phyloP scores from a whole-genome alignment of 92 coral and sea anemone genomes.

The Phenganax subtilis region DNA sequence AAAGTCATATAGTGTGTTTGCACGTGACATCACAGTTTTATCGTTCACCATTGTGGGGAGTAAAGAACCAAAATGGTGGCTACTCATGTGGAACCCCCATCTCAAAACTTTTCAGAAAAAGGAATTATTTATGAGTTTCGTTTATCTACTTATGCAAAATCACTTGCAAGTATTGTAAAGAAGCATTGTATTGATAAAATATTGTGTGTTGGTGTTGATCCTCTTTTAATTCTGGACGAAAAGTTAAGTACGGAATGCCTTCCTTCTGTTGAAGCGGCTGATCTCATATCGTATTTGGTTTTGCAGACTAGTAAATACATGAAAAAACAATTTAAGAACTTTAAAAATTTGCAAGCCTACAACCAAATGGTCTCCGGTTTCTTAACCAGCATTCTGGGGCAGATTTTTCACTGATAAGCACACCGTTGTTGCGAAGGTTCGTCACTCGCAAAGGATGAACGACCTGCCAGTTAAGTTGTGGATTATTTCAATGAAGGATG shows the following conservation, averaged over 20 bases:
- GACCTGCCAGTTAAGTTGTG: slow-evolving; percentile 35
- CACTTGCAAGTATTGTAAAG: not conserved
- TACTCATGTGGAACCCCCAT: not conserved
- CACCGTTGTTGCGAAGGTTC: slow-evolving; percentile 31
- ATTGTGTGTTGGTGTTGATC: slow-evolving; percentile 42
- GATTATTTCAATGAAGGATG: slow-evolving; percentile 1
- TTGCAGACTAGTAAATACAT: slow-evolving; percentile 33
- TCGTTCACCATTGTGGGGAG: slow-evolving; percentile 39
- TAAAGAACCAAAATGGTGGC: not conserved
- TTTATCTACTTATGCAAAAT: not conserved
- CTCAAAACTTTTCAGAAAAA: not conserved
- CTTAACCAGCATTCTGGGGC: slow-evolving; percentile 2
- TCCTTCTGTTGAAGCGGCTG: slow-evolving; percentile 22
- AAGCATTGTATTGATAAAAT: slow-evolving; percentile 39
- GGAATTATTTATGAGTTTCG: not conserved
- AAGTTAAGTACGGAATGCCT: slow-evolving; percentile 12
- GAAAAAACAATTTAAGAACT: slow-evolving; percentile 8
- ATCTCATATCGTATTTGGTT: slow-evolving; percentile 11
- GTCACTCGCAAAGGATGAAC: slow-evolving; percentile 46
- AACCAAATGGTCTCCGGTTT: slow-evolving; percentile 32
- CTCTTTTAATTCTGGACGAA: slow-evolving; percentile 34
- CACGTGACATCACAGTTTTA: slow-evolving; percentile 15
- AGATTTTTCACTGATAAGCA: slow-evolving; percentile 10
- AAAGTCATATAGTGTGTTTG: too few species aligned
- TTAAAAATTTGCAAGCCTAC: slow-evolving; percentile 6